Evolutionary conservation across 2,797 vertebrate species (phyloP).

Genomic region (Neosilurus mollespiculum): DNA sequence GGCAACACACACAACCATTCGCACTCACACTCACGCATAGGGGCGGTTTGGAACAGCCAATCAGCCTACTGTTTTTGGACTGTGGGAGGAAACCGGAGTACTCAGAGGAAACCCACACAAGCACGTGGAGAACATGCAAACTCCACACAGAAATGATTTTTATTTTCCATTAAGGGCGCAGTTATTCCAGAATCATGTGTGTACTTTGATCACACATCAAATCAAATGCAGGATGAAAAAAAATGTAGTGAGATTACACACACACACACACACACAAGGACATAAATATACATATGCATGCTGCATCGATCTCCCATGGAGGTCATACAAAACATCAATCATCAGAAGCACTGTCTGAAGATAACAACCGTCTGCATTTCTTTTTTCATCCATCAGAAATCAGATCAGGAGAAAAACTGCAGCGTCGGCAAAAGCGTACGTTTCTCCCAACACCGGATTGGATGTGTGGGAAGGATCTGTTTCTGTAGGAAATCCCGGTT

Average conservation of each 20-base stretch:
- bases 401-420: not conserved
- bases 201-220: too few species aligned
- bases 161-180: not conserved
- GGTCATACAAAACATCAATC: constrained; percentile 10
- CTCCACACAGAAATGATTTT: too few species aligned
- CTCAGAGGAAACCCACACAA: too few species aligned
- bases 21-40: too few species aligned
- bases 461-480: not conserved
- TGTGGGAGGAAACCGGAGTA: too few species aligned
- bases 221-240: not conserved
- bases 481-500: constrained; percentile 15
- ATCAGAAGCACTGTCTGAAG: constrained; percentile 18
- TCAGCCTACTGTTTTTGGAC: too few species aligned
- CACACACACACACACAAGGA: not conserved
- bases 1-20: too few species aligned
- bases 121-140: too few species aligned
- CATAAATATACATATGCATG: not conserved
- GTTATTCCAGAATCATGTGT: not conserved
- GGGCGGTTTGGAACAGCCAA: too few species aligned
- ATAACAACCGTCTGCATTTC: not conserved
- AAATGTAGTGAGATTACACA: constrained; percentile 6
- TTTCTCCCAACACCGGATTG: not conserved
- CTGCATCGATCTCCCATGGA: constrained; percentile 31
- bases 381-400: not conserved
- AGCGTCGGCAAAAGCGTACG: not conserved